phyloP scores from a whole-genome alignment of 30 jellyfish, hydroid and myxozoan genomes.

The Catostylus mosaicus region DNA sequence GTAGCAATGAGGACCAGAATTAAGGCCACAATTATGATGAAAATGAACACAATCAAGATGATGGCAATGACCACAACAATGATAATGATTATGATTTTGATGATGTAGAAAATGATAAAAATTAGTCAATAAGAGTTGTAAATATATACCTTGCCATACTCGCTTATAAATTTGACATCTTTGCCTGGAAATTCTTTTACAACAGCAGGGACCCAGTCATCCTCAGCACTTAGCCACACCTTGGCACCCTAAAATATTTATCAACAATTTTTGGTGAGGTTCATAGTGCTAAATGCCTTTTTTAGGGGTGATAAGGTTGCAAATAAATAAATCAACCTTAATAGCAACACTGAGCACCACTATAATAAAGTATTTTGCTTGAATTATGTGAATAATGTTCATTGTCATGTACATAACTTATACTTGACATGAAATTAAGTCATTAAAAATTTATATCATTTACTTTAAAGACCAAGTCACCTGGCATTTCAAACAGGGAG shows the following conservation, averaged over 20 bases:
- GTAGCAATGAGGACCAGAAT: background rate
- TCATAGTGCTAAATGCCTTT: too few species aligned
- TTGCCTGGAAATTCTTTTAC: slow-evolving; percentile 72
- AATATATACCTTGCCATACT: slow-evolving; percentile 86
- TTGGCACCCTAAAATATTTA: slow-evolving; percentile 76
- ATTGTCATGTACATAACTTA: too few species aligned
- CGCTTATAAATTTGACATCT: slow-evolving; percentile 68
- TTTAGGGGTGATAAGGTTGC: too few species aligned
- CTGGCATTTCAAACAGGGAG: too few species aligned
- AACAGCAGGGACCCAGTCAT: slow-evolving; percentile 89
- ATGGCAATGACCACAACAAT: background rate
- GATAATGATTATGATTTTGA: background rate
- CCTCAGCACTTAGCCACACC: slow-evolving; percentile 92
- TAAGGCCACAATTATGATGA: background rate
- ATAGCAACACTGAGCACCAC: too few species aligned
- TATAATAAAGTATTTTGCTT: too few species aligned
- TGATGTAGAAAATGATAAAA: background rate
- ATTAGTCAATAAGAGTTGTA: background rate
- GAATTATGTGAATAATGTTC: too few species aligned
- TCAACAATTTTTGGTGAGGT: too few species aligned
- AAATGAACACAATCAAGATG: background rate
- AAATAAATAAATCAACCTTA: too few species aligned
- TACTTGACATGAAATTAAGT: too few species aligned
- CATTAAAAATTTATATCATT: too few species aligned
- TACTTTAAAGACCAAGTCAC: too few species aligned